These are phyloP conservation scores for Neodiprion fabricii DNA, from an alignment of 1,140 invertebrate genomes.

Conservation along the genomic window DNA sequence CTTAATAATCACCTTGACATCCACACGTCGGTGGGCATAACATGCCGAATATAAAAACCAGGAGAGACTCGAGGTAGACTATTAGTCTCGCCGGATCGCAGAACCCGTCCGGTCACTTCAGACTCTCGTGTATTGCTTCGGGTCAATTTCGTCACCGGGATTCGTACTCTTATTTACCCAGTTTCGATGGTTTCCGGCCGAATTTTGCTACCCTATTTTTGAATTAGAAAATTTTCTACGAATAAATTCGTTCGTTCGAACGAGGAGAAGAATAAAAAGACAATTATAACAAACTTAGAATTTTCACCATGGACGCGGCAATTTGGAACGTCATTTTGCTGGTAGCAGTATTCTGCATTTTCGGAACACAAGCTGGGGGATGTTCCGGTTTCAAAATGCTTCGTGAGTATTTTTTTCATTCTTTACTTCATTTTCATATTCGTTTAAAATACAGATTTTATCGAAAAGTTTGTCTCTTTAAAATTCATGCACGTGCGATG, in stretches of 20 bases:
- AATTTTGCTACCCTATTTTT: too few species aligned
- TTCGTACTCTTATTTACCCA: too few species aligned
- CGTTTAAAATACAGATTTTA: too few species aligned
- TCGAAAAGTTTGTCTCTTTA: too few species aligned
- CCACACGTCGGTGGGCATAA: conserved; percentile 13
- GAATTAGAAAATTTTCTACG: too few species aligned
- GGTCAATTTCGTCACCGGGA: background rate
- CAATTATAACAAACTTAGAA: too few species aligned
- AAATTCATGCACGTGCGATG: too few species aligned
- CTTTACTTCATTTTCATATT: too few species aligned
- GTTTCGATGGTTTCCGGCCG: too few species aligned
- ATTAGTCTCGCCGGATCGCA: conserved; percentile 36
- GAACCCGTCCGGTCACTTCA: conserved; percentile 32
- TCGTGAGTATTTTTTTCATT: background rate
- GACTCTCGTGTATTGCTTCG: conserved; percentile 13
- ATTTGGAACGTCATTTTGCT: background rate
- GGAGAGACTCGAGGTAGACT: conserved; percentile 31
- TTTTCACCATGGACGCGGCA: background rate
- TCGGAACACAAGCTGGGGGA: background rate
- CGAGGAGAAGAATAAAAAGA: too few species aligned
- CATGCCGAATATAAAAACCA: conserved; percentile 36
- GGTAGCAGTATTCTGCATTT: background rate
- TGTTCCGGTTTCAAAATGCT: background rate
- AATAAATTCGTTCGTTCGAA: too few species aligned
- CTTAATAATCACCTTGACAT: conserved; percentile 12